Percentiles rank a stretch among this genome's conserved stretches.
Conservation (phyloP, 2,113 vertebrate species). For the Alethe castanea region DNA sequence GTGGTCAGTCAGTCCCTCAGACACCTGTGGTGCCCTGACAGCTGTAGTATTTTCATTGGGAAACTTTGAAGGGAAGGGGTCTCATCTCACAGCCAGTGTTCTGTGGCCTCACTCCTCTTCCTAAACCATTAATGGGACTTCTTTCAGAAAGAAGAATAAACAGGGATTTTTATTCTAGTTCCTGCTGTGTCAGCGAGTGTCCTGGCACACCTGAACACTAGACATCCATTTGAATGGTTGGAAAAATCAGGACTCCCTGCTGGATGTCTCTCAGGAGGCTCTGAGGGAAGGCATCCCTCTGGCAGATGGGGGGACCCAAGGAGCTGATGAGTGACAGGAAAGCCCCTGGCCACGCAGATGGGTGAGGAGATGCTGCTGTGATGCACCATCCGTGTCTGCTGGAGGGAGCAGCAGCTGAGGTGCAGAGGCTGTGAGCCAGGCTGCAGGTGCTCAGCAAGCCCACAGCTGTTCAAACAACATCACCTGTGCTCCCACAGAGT, state of each 20-base stretch:
- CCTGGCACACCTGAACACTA: not conserved
- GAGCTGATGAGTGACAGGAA: not conserved
- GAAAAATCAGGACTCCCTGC: not conserved
- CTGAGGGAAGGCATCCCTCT: not conserved
- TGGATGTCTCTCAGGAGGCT: not conserved
- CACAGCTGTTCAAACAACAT: conserved; percentile 34
- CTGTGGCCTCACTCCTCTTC: not conserved
- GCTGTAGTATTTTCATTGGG: not conserved
- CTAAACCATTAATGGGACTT: not conserved
- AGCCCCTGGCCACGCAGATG: not conserved
- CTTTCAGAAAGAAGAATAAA: not conserved
- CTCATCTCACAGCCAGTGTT: not conserved
- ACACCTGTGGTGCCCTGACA: not conserved
- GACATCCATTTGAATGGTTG: not conserved
- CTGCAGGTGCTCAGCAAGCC: not conserved
- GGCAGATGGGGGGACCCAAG: not conserved
- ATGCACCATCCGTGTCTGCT: not conserved
- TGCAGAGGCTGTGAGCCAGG: not conserved
- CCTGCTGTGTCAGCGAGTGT: not conserved
- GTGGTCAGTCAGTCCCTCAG: not conserved
- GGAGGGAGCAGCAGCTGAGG: not conserved
- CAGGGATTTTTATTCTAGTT: not conserved
- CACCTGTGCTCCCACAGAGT: not conserved
- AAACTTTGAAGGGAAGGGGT: not conserved
- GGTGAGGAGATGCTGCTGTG: not conserved